Evolutionary conservation across 2,888 invertebrate species (phyloP).

Genomic region (Chymomyza procnemis): DNA sequence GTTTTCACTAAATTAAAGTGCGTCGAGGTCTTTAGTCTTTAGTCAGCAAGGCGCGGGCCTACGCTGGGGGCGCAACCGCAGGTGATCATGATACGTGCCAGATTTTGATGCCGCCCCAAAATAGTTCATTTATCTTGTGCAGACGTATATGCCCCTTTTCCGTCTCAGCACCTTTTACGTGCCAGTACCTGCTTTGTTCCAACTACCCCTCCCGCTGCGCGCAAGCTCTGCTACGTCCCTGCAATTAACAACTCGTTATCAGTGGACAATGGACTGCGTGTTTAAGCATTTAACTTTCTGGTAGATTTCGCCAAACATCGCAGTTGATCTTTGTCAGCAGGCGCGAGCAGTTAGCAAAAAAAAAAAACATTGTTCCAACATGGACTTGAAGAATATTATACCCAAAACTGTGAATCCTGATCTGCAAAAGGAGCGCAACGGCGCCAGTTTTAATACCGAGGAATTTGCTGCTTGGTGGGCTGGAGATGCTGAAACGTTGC

Average conservation of each 20-base stretch:
- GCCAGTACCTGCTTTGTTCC: too few relatives aligned
- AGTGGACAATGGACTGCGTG: neutral
- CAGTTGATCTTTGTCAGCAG: neutral
- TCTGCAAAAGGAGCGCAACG: conserved; percentile 84
- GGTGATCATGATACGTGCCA: too few relatives aligned
- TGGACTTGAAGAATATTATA: conserved; percentile 47
- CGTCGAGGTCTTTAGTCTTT: too few relatives aligned
- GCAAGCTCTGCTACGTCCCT: too few relatives aligned
- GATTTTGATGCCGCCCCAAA: too few relatives aligned
- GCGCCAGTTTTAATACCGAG: conserved; percentile 84
- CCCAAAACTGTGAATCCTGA: conserved; percentile 82
- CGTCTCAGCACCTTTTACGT: too few relatives aligned
- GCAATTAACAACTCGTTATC: neutral
- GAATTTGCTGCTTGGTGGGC: conserved; percentile 89
- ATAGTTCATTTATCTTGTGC: too few relatives aligned
- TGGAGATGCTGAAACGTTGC: conserved; percentile 83
- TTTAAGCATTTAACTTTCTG: neutral
- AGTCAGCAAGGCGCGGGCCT: too few relatives aligned
- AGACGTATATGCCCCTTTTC: too few relatives aligned
- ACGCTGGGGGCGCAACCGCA: too few relatives aligned
- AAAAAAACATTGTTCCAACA: conserved; percentile 9
- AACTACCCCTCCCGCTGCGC: too few relatives aligned
- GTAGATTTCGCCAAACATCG: neutral
- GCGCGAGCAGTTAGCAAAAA: neutral
- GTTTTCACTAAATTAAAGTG: too few relatives aligned